Base-by-base conservation (phyloP, 2,888 invertebrate species). In the Heteromyza rotundicornis region DNA sequence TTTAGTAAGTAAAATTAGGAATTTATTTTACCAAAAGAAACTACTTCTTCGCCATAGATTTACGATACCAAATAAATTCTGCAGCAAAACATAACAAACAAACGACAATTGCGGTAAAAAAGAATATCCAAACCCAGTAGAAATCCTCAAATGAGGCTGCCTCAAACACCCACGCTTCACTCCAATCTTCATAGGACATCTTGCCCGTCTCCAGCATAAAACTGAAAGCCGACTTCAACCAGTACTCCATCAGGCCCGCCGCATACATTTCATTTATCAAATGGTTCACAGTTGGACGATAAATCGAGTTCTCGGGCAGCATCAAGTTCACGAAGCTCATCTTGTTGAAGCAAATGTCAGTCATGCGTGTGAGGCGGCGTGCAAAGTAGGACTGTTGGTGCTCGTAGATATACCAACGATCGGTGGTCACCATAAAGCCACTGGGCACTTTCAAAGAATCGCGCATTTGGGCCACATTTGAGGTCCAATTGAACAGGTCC, bases 111-210 rank as follows among this genome's bases (percentile, higher is more conserved):
- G n/a, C 3, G 3, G n/a, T n/a, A n/a, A 40, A 8, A 70, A 62
- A 1, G 63, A 68, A 47, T 69, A 70, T 12, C 76, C 80, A 23
- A 73, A 71, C 66, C 75, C 71, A n/a, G 79, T 67, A 49, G 16
- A 40, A 40, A n/a, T 40, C 40, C 40, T 40, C 12, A 7, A 40
- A n/a, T n/a, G 7, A 12, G 12, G n/a, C 7, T 5, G 32, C 32
- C 12, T 5, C 32, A 32, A 8, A 32, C 7, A 32, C 12, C 32
- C 32, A 12, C 12, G 32, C 7, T n/a, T 40, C 10, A n/a, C n/a
- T 40, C 40, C 40, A 40, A n/a, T 40, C 40, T 3, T 40, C 40
- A n/a, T 53, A 32, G 7, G n/a, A 8, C 12, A 52, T 14, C 7
- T 16, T 2, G 3, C 16, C 52, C 14, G 52, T 14, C 17, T 27